Base-by-base conservation (phyloP, 1,140 invertebrate species). In the Pinna nobilis region DNA sequence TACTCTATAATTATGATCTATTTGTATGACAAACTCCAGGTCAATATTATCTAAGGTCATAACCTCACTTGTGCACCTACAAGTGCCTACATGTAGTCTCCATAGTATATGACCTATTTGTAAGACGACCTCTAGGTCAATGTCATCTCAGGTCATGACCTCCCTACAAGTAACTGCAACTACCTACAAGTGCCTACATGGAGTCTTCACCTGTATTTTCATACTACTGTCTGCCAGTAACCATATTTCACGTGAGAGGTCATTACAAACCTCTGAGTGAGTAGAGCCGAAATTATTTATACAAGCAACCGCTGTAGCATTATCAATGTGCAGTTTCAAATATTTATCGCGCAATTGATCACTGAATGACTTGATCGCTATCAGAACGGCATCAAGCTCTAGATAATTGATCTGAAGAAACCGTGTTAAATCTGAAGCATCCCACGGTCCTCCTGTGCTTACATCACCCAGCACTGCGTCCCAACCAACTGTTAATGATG, bases 261-360 rank as follows among this genome's bases (percentile, higher is more conserved):
- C 32, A 39, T 57, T 69, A 51, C 51, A 39, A 5, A 35, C 44
- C 2, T 23, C n/a, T 3, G 53, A 53, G 1, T 67, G 61, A 18
- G 47, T 67, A 55, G 60, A 50, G 37, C 71, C 63, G 49, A 74
- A 66, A 18, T 74, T 61, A 28, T 67, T 66, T 5, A 74, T 67
- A 44, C 51, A 74, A 23, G 51, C 51, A 15, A 74, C 39, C 25
- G 23, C 41, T 13, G 61, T 53, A 5, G 53, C 64, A 35, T 68
- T 74, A 30, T 68, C 50, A 28, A 68, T 66, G 47, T 15, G 50
- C 18, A 67, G 13, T 30, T 23, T 50, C 2, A 74, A 37, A 67
- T 74, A 37, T n/a, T 47, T 44, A 44, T 44, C 39, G 6, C 47
- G 3, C 28, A 67, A 1, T 11, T 39, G 44, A 11, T 13, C 3